Conservation (phyloP, 2,113 vertebrate species). For the Trematomus loennbergii region DNA sequence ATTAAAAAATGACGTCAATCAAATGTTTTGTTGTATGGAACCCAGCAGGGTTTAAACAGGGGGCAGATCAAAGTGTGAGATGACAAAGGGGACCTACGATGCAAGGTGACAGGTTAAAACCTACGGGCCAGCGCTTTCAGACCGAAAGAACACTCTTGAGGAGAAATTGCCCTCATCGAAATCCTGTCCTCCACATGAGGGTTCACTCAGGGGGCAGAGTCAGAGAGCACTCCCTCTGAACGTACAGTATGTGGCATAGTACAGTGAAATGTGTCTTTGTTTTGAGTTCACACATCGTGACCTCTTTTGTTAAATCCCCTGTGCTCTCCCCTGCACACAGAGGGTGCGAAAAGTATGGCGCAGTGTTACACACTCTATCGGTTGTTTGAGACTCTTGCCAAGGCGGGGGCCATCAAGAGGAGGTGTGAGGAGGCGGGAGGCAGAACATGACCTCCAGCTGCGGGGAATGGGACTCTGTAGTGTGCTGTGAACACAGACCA, state of each 20-base stretch:
- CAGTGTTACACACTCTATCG: slow-evolving; percentile 52
- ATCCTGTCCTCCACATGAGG: slow-evolving; percentile 35
- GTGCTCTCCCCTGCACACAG: slow-evolving; percentile 28
- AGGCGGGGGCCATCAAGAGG: slow-evolving; percentile 31
- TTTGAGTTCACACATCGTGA: slow-evolving; percentile 73
- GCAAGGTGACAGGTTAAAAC: slow-evolving; percentile 61
- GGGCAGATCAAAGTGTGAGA: slow-evolving; percentile 62
- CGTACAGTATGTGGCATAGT: slow-evolving; percentile 26
- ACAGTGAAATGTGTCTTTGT: slow-evolving; percentile 73
- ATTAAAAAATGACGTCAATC: slow-evolving; percentile 69
- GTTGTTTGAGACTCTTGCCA: slow-evolving; percentile 37
- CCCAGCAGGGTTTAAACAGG: slow-evolving; percentile 58
- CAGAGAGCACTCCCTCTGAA: background rate
- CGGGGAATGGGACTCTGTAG: slow-evolving; percentile 7
- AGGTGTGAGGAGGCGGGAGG: slow-evolving; percentile 27
- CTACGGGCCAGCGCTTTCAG: slow-evolving; percentile 27
- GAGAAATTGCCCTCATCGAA: slow-evolving; percentile 53
- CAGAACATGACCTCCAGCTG: slow-evolving; percentile 46
- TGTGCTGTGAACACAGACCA: slow-evolving; percentile 37
- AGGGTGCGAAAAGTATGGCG: slow-evolving; percentile 66
- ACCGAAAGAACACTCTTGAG: slow-evolving; percentile 33
- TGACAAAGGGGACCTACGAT: slow-evolving; percentile 56
- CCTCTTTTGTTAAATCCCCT: slow-evolving; percentile 64
- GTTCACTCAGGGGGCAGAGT: slow-evolving; percentile 66
- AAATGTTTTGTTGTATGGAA: slow-evolving; percentile 48